phyloP scores from a whole-genome alignment of 2,888 invertebrate genomes.

The Loripinus fragilis region DNA sequence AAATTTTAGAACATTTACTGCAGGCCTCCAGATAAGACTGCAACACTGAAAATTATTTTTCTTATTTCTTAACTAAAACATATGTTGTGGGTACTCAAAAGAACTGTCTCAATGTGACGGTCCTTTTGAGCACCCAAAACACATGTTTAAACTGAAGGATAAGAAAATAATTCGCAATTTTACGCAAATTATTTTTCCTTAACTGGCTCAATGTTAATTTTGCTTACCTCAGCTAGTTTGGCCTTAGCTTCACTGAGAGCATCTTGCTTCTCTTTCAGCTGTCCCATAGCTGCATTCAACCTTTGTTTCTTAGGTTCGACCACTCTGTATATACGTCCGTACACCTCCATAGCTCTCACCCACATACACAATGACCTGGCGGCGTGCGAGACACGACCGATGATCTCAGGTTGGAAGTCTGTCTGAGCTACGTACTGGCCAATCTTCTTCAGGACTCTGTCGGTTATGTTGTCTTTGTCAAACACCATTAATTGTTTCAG shows the following conservation, averaged over 20 bases:
- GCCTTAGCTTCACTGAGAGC: conserved; percentile 91
- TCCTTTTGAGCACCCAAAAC: too few relatives aligned
- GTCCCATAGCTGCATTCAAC: conserved; percentile 90
- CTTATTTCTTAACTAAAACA: too few relatives aligned
- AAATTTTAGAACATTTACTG: too few relatives aligned
- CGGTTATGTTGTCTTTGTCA: conserved; percentile 94
- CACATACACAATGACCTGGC: conserved; percentile 95
- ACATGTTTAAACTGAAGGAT: too few relatives aligned
- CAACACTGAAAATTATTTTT: too few relatives aligned
- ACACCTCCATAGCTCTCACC: conserved; percentile 95
- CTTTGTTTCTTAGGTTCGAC: conserved; percentile 95
- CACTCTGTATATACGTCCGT: conserved; percentile 89
- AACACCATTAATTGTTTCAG: conserved; percentile 89
- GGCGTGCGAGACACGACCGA: conserved; percentile 91
- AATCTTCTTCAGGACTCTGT: conserved; percentile 92
- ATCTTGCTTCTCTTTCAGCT: conserved; percentile 91
- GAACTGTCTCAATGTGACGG: too few relatives aligned
- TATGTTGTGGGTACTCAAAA: too few relatives aligned
- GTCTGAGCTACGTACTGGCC: conserved; percentile 91
- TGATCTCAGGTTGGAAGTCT: conserved; percentile 94
- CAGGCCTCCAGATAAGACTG: too few relatives aligned
- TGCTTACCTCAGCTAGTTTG: conserved; percentile 88
- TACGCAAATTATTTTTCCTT: too few relatives aligned
- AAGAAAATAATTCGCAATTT: too few relatives aligned
- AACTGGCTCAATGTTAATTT: too few relatives aligned